A percentile compares a stretch with the other conserved stretches of the same genome.
Conservation (phyloP, 2,888 invertebrate genomes). For the Hymenopus coronatus region DNA sequence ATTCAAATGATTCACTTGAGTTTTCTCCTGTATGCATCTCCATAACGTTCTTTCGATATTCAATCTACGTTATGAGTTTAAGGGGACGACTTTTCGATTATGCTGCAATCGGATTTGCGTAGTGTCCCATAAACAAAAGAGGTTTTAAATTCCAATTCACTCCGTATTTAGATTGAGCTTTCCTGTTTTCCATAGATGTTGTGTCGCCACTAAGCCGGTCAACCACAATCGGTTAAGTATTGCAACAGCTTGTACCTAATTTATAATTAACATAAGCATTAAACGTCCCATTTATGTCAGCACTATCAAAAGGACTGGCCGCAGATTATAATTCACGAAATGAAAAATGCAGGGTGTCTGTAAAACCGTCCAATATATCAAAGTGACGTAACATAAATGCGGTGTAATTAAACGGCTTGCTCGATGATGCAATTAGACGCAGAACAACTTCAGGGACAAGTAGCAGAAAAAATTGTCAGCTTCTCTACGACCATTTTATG, state of each 20-base stretch:
- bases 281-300: not conserved
- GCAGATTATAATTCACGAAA: not conserved
- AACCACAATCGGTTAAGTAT: not conserved
- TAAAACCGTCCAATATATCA: not conserved
- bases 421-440: not conserved
- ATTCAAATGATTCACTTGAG: no score
- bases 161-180: no score
- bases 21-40: no score
- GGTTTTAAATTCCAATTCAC: not conserved
- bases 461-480: not conserved
- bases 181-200: no score
- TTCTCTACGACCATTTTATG: not conserved
- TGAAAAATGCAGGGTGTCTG: not conserved
- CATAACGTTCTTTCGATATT: no score
- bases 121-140: no score
- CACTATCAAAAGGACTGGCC: not conserved
- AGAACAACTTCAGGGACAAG: no score
- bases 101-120: no score
- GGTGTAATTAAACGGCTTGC: not conserved
- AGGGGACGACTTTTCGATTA: no score
- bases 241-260: not conserved
- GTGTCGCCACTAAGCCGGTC: no score
- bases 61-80: no score
- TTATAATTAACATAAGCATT: not conserved
- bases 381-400: not conserved